Base-by-base conservation (phyloP, 2,888 invertebrate species). In the Papilio elwesi region DNA sequence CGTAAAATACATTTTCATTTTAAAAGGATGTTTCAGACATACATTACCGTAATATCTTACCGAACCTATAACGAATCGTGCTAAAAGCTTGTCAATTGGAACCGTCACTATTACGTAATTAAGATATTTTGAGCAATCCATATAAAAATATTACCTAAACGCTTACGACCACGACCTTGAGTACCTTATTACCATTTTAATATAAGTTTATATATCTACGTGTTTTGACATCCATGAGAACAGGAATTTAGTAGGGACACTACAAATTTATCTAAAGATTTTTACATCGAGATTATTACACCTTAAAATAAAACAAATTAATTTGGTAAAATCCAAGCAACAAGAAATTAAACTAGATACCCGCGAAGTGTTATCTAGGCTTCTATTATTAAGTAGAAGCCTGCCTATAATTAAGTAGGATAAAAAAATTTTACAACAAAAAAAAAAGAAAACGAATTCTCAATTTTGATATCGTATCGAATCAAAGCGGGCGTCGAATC, bases 131-230 rank as follows among this genome's bases (percentile, higher is more conserved):
- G 53, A 67, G 71, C 68, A 57, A 47, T 68, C 38, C 69, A 55
- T 57, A 71, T 75, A 72, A 73, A 74, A 70, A 75, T 71, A 73
- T 73, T 59, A 75, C 75, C 66, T 70, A 71, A 73, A 63, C 57
- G 74, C 51, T 51, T 55, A 65, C 70, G 72, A 49, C 68, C 74
- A 71, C 66, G 76, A 69, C 76, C 78, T 78, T 78, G 78, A 26
- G 55, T 68, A 26, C 51, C 71, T 69, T 68, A 74, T 74, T 77
- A 74, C 55, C 66, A 75, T 74, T 69, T 73, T 63, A 67, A 71
- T 53, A 73, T n/a, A 68, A 66, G 16, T 59, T 16, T 52, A 64
- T 64, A 49, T 53, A n/a, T 53, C 15, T 47, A 68, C n/a, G 51
- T 68, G 49, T 49, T 68, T 68, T 57, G 43, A 48, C 3, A 10